Evolutionary conservation across 1,140 invertebrate genomes (phyloP).

Genomic region (Trachymyrmex septentrionalis): DNA sequence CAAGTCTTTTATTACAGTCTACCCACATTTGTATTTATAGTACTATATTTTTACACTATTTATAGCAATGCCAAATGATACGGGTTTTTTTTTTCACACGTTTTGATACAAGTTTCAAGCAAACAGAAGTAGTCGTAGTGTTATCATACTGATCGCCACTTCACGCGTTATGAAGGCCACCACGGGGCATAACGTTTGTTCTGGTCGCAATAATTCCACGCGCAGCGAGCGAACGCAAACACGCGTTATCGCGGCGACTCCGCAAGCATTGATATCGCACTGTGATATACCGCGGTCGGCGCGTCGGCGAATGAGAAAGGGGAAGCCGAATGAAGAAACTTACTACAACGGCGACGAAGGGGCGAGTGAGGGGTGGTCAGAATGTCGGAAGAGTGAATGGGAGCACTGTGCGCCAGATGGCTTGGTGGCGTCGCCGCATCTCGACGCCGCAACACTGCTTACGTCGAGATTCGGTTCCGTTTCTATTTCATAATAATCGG

Average conservation of each 20-base stretch:
- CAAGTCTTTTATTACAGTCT: too few species aligned
- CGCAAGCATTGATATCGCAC: constrained; percentile 48
- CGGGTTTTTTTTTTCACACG: neutral
- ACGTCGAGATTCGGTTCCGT: constrained; percentile 39
- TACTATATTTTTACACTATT: neutral
- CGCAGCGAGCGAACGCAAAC: constrained; percentile 35
- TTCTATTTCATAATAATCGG: constrained; percentile 71
- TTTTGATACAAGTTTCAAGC: neutral
- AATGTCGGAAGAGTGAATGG: constrained; percentile 74
- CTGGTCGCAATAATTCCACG: constrained; percentile 44
- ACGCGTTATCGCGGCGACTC: constrained; percentile 50
- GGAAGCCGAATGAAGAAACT: constrained; percentile 59
- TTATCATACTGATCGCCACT: neutral
- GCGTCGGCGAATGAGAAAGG: constrained; percentile 59
- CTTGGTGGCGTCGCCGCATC: constrained; percentile 45
- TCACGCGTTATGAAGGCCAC: neutral
- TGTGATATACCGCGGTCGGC: constrained; percentile 39
- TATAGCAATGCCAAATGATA: neutral
- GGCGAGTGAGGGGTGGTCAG: constrained; percentile 1
- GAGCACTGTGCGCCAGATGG: constrained; percentile 78
- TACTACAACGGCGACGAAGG: constrained; percentile 45
- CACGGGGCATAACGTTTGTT: constrained; percentile 35
- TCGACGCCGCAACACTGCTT: constrained; percentile 11
- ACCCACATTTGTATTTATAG: neutral
- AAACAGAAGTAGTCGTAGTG: neutral